Evolutionary conservation across 2,888 invertebrate species (phyloP).

Genomic region (Himalopsyche tibetana): DNA sequence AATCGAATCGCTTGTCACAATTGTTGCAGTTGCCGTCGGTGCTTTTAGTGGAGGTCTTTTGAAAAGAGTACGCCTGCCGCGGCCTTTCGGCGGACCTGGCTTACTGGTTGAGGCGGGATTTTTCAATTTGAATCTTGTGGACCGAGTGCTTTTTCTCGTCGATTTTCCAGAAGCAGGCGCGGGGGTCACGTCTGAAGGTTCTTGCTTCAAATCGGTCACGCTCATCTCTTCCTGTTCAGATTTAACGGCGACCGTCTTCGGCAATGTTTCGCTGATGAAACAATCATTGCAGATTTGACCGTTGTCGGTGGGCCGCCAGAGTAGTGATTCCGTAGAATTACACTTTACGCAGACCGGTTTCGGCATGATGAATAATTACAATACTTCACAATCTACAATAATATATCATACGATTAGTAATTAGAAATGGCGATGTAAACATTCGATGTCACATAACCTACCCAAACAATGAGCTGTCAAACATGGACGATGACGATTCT

Average conservation of each 20-base stretch:
- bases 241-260: conserved; percentile 66
- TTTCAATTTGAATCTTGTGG: conserved; percentile 76
- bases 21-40: conserved; percentile 87
- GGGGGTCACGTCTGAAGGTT: conserved; percentile 71
- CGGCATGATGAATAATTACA: conserved; percentile 66
- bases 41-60: conserved; percentile 89
- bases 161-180: conserved; percentile 76
- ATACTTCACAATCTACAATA: no score
- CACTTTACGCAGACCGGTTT: conserved; percentile 84
- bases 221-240: conserved; percentile 67
- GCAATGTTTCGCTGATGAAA: conserved; percentile 76
- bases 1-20: conserved; percentile 87
- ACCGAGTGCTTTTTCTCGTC: conserved; percentile 79
- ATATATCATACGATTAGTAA: no score
- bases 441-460: background rate
- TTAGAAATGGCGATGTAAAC: background rate
- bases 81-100: conserved; percentile 78
- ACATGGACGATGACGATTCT: background rate
- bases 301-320: conserved; percentile 86
- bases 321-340: conserved; percentile 81
- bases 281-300: conserved; percentile 89
- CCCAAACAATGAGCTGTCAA: conserved; percentile 32
- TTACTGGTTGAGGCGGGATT: conserved; percentile 69
- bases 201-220: conserved; percentile 69
- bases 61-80: conserved; percentile 86